Evolutionary conservation across 2,888 invertebrate species (phyloP).

Genomic region (Sylvicola cinctus): DNA sequence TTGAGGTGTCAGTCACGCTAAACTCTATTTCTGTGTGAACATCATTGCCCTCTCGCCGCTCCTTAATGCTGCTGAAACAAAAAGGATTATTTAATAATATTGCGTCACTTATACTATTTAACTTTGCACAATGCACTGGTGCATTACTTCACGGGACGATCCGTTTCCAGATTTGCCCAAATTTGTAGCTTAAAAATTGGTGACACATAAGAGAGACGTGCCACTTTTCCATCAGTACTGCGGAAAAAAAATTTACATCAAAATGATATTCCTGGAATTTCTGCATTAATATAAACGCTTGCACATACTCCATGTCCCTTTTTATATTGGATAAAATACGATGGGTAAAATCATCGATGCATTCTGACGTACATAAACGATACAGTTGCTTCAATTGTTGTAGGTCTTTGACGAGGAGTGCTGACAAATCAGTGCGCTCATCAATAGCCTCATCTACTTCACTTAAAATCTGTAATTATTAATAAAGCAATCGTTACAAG

Average conservation of each 20-base stretch:
- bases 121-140: no score
- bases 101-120: no score
- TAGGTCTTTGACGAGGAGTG: conserved; percentile 16
- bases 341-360: conserved; percentile 22
- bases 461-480: conserved; percentile 15
- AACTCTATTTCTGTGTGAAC: conserved; percentile 27
- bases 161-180: no score
- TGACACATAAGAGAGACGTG: no score
- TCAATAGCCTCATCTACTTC: conserved; percentile 19
- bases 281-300: conserved; percentile 1
- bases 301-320: conserved; percentile 22
- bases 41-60: conserved; percentile 11
- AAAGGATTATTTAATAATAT: no score
- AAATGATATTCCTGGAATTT: conserved; percentile 2
- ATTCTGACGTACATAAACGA: conserved; percentile 17
- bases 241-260: no score
- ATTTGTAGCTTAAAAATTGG: no score
- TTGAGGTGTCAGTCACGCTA: conserved; percentile 22
- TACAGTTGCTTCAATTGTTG: conserved; percentile 19
- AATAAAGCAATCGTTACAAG: no score
- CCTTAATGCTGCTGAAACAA: no score
- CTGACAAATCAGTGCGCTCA: conserved; percentile 11
- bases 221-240: no score
- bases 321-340: conserved; percentile 24
- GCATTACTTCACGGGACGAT: no score